Evolutionary conservation across 2,888 invertebrate genomes (phyloP).

Genomic region (Ctena decussata): DNA sequence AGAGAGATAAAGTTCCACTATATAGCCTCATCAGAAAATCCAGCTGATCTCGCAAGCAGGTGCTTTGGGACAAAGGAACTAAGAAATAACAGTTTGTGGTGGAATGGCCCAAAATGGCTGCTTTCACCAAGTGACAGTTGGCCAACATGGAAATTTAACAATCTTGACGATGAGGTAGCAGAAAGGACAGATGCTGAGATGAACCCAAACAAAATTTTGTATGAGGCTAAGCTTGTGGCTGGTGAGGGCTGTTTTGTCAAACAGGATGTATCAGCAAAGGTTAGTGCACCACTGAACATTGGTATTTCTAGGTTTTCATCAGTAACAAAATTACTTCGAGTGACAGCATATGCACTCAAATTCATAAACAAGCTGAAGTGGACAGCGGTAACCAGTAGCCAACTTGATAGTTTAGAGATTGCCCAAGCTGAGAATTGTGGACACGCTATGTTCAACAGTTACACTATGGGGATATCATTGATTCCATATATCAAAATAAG

Average conservation of each 20-base stretch:
- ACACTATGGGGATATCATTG: not conserved
- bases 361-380: slow-evolving; percentile 3
- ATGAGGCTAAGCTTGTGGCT: slow-evolving; percentile 6
- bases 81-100: not conserved
- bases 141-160: not conserved
- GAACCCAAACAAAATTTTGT: not conserved
- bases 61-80: not conserved
- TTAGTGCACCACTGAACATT: not conserved
- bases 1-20: not conserved
- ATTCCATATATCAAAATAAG: not conserved
- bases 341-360: not conserved
- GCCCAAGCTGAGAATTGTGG: slow-evolving; percentile 8
- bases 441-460: not conserved
- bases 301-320: not conserved
- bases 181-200: not conserved
- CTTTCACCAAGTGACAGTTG: not conserved
- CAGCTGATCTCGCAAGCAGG: not conserved
- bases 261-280: not conserved
- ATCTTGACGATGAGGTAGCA: not conserved
- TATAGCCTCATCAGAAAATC: not conserved
- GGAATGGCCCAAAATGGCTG: slow-evolving; percentile 1
- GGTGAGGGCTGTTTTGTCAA: not conserved
- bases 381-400: not conserved
- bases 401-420: not conserved
- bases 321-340: not conserved